Evolutionary conservation across 1,140 invertebrate genomes (phyloP).

Genomic region (Bombus sylvicola): DNA sequence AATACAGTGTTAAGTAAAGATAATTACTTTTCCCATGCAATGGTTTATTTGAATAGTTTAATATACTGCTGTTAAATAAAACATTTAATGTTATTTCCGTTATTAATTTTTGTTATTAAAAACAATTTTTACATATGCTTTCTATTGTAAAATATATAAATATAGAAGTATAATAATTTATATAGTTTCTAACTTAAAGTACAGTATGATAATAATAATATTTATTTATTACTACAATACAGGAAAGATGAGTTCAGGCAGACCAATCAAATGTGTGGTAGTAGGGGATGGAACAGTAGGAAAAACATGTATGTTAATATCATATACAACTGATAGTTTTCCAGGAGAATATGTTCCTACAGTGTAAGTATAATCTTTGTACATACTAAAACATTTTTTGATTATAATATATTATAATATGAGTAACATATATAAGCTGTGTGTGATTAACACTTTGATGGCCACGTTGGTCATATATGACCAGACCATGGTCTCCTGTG

Average conservation of each 20-base stretch:
- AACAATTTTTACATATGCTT: neutral
- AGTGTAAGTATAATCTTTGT: conserved; percentile 87
- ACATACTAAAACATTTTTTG: neutral
- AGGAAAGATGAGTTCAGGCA: conserved; percentile 88
- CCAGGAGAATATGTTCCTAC: conserved; percentile 99
- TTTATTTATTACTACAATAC: conserved; percentile 82
- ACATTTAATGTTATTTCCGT: neutral
- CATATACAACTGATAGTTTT: conserved; percentile 99
- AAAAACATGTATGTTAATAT: conserved; percentile 99
- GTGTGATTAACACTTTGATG: neutral
- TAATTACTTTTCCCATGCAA: neutral
- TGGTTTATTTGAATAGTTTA: neutral
- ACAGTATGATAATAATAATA: neutral
- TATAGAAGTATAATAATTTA: neutral
- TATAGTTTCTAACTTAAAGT: neutral
- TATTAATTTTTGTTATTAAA: neutral
- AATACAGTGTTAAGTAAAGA: neutral
- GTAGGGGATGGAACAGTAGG: conserved; percentile 96
- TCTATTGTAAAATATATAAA: neutral
- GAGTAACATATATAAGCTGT: neutral
- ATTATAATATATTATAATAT: neutral
- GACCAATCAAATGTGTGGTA: conserved; percentile 98
- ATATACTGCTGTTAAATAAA: neutral
- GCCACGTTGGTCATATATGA: too few species aligned
- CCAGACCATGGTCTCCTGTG: too few species aligned